These are phyloP conservation scores for Lepas anatifera DNA, from an alignment of 2,888 invertebrate species.

Conservation along the genomic window DNA sequence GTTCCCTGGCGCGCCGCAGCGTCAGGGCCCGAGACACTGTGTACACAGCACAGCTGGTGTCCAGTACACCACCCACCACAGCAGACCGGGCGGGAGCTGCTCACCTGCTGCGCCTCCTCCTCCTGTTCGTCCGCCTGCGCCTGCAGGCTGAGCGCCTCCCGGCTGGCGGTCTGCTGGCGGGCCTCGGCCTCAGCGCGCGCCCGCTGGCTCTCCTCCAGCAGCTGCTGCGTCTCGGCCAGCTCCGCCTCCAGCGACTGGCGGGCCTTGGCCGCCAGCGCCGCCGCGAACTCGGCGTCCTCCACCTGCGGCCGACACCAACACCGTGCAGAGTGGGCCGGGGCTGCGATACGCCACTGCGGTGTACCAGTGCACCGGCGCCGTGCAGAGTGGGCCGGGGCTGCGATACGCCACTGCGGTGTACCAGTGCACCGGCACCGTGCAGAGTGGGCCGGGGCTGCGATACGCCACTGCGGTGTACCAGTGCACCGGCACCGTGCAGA, in stretches of 20 bases:
- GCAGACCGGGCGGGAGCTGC: constrained; percentile 12
- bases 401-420: too few species aligned
- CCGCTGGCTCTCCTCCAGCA: constrained; percentile 66
- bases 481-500: too few species aligned
- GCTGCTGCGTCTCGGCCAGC: constrained; percentile 63
- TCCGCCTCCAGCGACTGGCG: constrained; percentile 77
- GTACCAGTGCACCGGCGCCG: too few species aligned
- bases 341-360: too few species aligned
- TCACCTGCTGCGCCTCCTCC: constrained; percentile 71
- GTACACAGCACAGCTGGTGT: too few species aligned
- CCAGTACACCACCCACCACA: too few species aligned
- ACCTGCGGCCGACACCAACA: constrained; percentile 41
- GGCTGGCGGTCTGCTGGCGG: constrained; percentile 49
- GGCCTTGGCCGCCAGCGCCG: constrained; percentile 71
- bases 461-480: too few species aligned
- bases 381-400: too few species aligned
- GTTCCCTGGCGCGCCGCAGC: too few species aligned
- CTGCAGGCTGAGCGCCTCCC: constrained; percentile 70
- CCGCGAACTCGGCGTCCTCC: constrained; percentile 79
- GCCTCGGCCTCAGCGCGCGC: constrained; percentile 69
- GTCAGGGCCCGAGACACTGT: too few species aligned
- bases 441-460: too few species aligned
- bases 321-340: background rate
- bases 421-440: too few species aligned
- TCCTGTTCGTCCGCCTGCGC: constrained; percentile 80